Evolutionary conservation across 2,113 vertebrate genomes (phyloP).

Genomic region (Bostrychus sinensis): DNA sequence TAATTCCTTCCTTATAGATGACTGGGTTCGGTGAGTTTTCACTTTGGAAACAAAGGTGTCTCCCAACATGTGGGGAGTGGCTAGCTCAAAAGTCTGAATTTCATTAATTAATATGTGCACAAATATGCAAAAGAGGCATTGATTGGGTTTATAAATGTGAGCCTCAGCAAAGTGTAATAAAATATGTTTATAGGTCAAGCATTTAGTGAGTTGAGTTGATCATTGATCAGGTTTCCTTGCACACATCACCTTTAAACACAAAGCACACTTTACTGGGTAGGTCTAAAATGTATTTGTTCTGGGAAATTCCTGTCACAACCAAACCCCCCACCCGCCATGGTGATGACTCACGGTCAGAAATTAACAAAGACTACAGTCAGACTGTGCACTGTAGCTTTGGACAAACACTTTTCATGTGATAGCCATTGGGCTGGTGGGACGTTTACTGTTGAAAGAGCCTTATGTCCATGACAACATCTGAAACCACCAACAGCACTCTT

Average conservation of each 20-base stretch:
- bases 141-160: background rate
- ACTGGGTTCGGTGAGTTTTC: background rate
- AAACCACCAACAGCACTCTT: too few relatives aligned
- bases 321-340: background rate
- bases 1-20: constrained; percentile 5
- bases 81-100: background rate
- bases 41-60: background rate
- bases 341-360: constrained; percentile 2
- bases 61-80: background rate
- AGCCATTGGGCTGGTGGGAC: background rate
- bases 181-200: background rate
- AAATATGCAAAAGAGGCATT: background rate
- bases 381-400: background rate
- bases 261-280: constrained; percentile 3
- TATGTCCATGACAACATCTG: background rate
- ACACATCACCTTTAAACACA: background rate
- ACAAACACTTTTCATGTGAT: constrained; percentile 1
- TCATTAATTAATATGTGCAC: background rate
- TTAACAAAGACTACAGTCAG: constrained; percentile 16
- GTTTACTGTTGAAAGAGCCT: background rate
- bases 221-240: background rate
- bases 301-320: background rate
- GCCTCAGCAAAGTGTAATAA: background rate
- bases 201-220: background rate
- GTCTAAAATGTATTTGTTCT: constrained; percentile 6